Base-by-base conservation (phyloP, 2,797 vertebrate genomes). In the Lepus oiostolus region DNA sequence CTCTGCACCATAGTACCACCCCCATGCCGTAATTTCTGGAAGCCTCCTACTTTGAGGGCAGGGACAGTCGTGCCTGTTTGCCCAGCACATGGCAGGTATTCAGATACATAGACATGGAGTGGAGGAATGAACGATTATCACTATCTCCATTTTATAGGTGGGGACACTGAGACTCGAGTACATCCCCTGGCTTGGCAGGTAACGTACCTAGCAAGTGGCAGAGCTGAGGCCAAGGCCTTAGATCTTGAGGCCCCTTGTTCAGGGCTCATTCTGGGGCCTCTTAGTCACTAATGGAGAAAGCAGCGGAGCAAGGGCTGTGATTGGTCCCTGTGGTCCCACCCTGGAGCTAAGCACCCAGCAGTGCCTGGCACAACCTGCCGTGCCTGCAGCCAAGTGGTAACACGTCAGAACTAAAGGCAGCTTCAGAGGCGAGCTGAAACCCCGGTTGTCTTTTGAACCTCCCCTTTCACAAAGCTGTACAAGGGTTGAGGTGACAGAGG, bases 401-500 rank as follows among this genome's bases (percentile, higher is more conserved):
- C 65, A 22, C 21, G 19, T 79, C 70, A 89, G 85, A 96, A 32
- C 85, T 71, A 38, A 0, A 47, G 96, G 85, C 97, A 88, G 79
- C 92, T 87, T 26, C 95, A 96, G 80, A 92, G 75, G 63, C 60
- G 95, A 96, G 71, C 80, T 88, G 50, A 94, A 97, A 96, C 24
- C 1, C 1, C 4, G 91, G 97, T 93, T 97, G 95, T 96, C 32
- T 98, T 98, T 97, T 97, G 97, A 98, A 97, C 90, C 87, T 96
- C 79, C 96, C 81, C 91, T 97, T 97, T 96, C 76, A 90, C 93
- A 97, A 97, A 86, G 95, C 94, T 90, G 21, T 28, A 30, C 16
- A 5, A 50, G 90, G 94, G 70, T 74, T 68, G 63, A 95, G 87
- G 85, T 96, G 85, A 90, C 76, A 96, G 67, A 91, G 83, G 91